A percentile compares a stretch with the other conserved stretches of the same genome.
Conservation (phyloP, 2,797 vertebrate genomes). For the Benthosema pterotum region DNA sequence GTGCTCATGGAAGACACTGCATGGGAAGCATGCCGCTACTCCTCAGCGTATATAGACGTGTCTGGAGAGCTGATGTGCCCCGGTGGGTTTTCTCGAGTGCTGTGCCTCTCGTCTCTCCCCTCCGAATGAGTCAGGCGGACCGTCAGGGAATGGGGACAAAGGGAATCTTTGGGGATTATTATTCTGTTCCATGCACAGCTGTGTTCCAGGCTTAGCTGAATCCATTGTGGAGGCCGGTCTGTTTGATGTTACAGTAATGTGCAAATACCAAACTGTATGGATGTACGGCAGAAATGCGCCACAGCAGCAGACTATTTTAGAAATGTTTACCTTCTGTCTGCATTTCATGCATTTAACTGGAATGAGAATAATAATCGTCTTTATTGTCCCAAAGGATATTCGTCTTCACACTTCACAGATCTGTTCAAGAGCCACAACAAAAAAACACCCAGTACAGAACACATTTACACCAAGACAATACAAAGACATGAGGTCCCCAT, state of each 20-base stretch:
- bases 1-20: conserved; percentile 46
- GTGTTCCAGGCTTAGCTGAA: conserved; percentile 65
- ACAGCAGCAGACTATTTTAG: no score
- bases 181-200: conserved; percentile 74
- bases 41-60: conserved; percentile 52
- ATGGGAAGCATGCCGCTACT: conserved; percentile 46
- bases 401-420: no score
- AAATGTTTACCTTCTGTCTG: no score
- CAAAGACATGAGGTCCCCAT: no score
- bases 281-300: conserved; percentile 2
- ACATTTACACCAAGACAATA: no score
- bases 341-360: no score
- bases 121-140: conserved; percentile 62
- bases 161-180: conserved; percentile 69
- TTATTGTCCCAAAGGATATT: no score
- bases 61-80: conserved; percentile 66
- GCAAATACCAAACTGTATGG: conserved; percentile 31
- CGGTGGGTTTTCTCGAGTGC: conserved; percentile 61
- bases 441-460: no score
- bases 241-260: conserved; percentile 8
- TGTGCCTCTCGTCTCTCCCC: conserved; percentile 33
- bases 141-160: conserved; percentile 65
- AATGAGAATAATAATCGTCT: no score
- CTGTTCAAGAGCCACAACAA: no score
- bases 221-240: conserved; percentile 40